Base-by-base conservation (phyloP, 2,797 vertebrate species). In the Poeciliopsis infans region DNA sequence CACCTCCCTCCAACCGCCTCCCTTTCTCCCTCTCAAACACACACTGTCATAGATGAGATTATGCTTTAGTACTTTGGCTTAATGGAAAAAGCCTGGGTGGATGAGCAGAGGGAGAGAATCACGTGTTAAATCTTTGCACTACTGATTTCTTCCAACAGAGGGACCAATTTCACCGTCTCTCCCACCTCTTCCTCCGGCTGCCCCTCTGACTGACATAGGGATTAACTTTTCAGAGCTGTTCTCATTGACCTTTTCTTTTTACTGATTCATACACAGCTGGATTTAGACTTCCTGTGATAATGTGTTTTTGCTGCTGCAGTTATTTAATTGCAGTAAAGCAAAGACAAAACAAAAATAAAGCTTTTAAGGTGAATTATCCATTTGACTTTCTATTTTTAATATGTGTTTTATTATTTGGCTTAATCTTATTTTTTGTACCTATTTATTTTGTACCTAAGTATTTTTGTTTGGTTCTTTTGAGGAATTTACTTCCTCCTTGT, bases 71-170 rank as follows among this genome's bases (percentile, higher is more conserved):
- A 90, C 86, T 91, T 79, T 80, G 84, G 83, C 74, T 91, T 91
- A 90, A 88, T 92, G 88, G 89, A 31, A 71, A 85, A 80, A 83
- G 83, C 75, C 78, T 83, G n/a, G 57, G 72, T 69, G 75, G 79
- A 71, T 83, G 84, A 85, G 78, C 68, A 64, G 82, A 81, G 81
- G 80, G 23, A 82, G 82, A 76, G 79, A 69, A 78, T 91, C 90
- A 91, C 85, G 45, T 89, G 85, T 82, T 79, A 78, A 82, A 5
- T 76, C 77, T 82, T 82, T 95, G 94, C 89, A 94, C 76, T 95
- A 90, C 93, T 82, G 2, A 69, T 85, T 80, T 86, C 7, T 51
- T 90, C 94, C 95, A 91, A 91, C 82, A 95, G 95, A 95, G 95
- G 94, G 93, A 92, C 89, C 91, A 92, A 59, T 93, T 93, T 87